Evolutionary conservation across 2,113 vertebrate genomes (phyloP), one percentile per base, ranked within the genome.

Genomic region (Tinamus guttatus): DNA sequence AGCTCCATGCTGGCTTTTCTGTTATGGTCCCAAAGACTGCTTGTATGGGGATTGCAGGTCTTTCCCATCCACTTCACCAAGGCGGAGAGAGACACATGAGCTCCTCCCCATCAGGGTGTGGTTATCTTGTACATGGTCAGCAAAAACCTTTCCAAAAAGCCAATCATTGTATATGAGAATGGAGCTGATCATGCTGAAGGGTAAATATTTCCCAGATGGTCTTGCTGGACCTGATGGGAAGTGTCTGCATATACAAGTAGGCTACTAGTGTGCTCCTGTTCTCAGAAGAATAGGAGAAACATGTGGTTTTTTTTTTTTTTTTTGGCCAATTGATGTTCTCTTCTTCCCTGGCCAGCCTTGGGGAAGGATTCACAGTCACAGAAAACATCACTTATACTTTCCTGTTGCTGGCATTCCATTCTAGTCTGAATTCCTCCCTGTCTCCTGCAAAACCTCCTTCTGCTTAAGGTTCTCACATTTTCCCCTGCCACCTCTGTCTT

Each of bases 1-100:
- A 81, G 5, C 6, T 58, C 7, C 36, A 36, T 45, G 36, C 30
- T 0, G 3, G 5, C 5, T 89, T 81, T 78, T 64, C 74, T 25
- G 21, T 40, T 9, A 3, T 2, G 4, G 4, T 38, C 27, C 40
- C 32, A 45, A 36, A 36, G 25, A 8, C 22, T 20, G 16, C 30
- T 85, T 1, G 0, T 11, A 7, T 2, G 7, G 3, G 5, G 5
- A 41, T 45, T 14, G 2, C 9, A 70, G 7, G 4, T 80, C 25
- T 10, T 83, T 74, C 40, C 34, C 22, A 69, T 14, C 7, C 25
- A 56, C 14, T 78, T 3, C 3, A 6, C 38, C 36, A 9, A 1
- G 2, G 5, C 34, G 28, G 27, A 67, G 1, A 6, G 32, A 84
- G 20, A 17, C 43, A 70, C 17, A 11, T 0, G 0, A 18, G 8